Evolutionary conservation across 2,797 vertebrate species (phyloP).

Genomic region (Varecia variegata): DNA sequence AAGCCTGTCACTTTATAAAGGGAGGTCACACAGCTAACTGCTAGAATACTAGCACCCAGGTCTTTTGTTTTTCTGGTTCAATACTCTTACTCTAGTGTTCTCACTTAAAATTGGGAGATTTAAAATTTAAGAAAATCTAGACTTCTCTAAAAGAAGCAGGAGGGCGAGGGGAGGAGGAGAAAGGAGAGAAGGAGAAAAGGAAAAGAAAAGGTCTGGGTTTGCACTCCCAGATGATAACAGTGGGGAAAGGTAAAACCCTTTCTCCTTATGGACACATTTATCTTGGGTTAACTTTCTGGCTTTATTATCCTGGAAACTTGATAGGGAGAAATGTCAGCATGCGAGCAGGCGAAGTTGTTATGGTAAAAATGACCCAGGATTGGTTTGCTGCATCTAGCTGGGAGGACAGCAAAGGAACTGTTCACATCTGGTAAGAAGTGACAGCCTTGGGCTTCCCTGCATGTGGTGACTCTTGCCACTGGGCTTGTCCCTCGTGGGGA

Average conservation of each 20-base stretch:
- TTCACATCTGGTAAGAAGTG: background rate
- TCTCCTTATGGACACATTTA: background rate
- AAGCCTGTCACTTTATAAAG: background rate
- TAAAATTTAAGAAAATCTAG: background rate
- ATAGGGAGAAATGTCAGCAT: background rate
- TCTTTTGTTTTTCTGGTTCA: background rate
- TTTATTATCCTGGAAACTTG: background rate
- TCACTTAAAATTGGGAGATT: background rate
- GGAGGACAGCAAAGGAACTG: background rate
- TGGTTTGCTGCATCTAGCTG: background rate
- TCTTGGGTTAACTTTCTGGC: background rate
- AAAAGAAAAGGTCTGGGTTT: background rate
- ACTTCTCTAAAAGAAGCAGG: background rate
- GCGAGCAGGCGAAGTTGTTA: background rate
- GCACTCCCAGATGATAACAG: background rate
- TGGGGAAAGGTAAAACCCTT: background rate
- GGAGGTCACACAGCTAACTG: too few relatives aligned
- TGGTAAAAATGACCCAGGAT: background rate
- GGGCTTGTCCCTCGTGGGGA: background rate
- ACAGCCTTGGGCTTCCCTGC: background rate
- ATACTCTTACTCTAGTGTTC: background rate
- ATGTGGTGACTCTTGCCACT: background rate
- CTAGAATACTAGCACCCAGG: background rate
- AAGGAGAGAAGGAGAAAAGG: background rate
- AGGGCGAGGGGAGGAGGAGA: background rate